Evolutionary conservation across 2,888 invertebrate genomes (phyloP).

Genomic region (Nebria brevicollis): DNA sequence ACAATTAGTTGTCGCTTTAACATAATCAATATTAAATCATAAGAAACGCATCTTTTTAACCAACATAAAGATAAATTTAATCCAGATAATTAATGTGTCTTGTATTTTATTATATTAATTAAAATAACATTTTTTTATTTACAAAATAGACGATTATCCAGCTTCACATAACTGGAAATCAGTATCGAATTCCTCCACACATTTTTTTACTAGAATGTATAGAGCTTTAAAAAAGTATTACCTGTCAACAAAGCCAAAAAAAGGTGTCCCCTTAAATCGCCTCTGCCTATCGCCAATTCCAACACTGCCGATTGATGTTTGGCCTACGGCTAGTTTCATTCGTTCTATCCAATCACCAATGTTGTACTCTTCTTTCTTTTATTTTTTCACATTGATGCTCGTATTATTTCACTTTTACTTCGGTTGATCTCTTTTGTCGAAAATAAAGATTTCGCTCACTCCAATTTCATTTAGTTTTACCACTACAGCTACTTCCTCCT

Average conservation of each 20-base stretch:
- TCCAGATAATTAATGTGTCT: too few relatives aligned
- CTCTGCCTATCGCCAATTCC: not conserved
- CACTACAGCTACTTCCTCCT: not conserved
- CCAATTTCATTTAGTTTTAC: not conserved
- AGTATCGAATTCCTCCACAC: too few relatives aligned
- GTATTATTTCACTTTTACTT: conserved; percentile 41
- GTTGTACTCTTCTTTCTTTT: conserved; percentile 19
- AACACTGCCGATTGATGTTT: not conserved
- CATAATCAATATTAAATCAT: too few relatives aligned
- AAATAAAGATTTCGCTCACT: not conserved
- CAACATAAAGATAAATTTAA: too few relatives aligned
- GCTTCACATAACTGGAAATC: too few relatives aligned
- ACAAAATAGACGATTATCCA: too few relatives aligned
- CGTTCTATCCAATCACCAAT: conserved; percentile 9
- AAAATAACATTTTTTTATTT: too few relatives aligned
- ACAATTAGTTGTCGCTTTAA: too few relatives aligned
- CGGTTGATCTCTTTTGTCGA: conserved; percentile 4
- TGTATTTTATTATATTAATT: too few relatives aligned
- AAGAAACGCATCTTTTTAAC: too few relatives aligned
- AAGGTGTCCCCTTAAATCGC: not conserved
- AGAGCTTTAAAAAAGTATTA: too few relatives aligned
- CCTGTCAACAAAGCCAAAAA: not conserved
- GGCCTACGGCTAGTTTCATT: conserved; percentile 11
- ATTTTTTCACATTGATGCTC: conserved; percentile 36
- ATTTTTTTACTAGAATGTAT: too few relatives aligned